A percentile compares a stretch with the other conserved stretches of the same genome.
Evolutionary conservation across 1,140 invertebrate genomes (phyloP).

Genomic region (Rhopalosiphum padi): DNA sequence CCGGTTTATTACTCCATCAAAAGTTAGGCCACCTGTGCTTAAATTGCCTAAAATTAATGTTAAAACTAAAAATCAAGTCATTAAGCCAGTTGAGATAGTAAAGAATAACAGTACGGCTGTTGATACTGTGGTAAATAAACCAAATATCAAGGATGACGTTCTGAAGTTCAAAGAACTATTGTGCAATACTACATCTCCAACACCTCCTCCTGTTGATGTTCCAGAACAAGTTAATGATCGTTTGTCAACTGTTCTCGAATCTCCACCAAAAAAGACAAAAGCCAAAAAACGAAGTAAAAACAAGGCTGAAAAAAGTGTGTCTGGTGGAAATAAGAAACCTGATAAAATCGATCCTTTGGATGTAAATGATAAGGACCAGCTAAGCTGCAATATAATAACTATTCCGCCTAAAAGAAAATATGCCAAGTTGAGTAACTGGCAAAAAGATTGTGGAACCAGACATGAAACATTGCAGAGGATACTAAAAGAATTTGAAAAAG

Average conservation of each 20-base stretch:
- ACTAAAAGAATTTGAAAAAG: constrained; percentile 59
- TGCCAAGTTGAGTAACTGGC: constrained; percentile 60
- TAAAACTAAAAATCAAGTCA: constrained; percentile 44
- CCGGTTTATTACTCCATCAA: constrained; percentile 62
- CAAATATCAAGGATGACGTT: constrained; percentile 22
- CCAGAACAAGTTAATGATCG: constrained; percentile 24
- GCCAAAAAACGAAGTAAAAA: constrained; percentile 40
- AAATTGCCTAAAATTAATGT: constrained; percentile 51
- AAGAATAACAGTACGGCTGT: not conserved
- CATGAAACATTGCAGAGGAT: constrained; percentile 62
- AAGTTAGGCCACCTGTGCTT: constrained; percentile 58
- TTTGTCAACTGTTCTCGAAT: not conserved
- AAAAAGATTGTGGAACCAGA: constrained; percentile 60
- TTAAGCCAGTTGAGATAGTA: constrained; percentile 58
- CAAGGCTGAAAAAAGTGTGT: constrained; percentile 23
- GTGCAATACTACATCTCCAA: constrained; percentile 3
- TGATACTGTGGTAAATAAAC: not conserved
- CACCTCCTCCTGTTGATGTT: not conserved
- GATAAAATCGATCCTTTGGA: constrained; percentile 32
- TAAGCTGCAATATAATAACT: constrained; percentile 57
- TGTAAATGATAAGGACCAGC: constrained; percentile 22
- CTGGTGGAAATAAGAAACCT: not conserved
- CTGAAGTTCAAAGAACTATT: not conserved
- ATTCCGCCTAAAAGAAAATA: constrained; percentile 59
- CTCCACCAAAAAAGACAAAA: not conserved